These are phyloP conservation scores for Gerris lacustris DNA, from an alignment of 2,888 invertebrate species.

Conservation along the genomic window DNA sequence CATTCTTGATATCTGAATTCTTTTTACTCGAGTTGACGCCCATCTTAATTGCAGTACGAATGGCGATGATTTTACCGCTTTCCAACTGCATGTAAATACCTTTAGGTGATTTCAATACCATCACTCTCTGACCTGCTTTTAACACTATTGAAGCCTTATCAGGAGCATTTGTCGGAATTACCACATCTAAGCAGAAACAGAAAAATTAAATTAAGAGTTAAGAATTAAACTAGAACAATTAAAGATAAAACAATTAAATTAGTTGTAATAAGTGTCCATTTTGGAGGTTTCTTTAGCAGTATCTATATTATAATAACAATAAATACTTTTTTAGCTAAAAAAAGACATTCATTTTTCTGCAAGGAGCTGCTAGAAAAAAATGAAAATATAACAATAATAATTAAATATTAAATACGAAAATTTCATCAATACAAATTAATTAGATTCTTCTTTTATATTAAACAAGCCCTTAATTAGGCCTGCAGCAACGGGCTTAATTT, in stretches of 20 bases:
- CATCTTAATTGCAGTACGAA: conserved; percentile 63
- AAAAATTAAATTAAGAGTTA: neutral
- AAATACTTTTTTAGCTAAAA: neutral
- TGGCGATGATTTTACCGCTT: conserved; percentile 88
- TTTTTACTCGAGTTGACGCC: conserved; percentile 32
- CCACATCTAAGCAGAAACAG: conserved; percentile 54
- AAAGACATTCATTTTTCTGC: no score
- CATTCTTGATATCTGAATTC: conserved; percentile 4
- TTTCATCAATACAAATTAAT: no score
- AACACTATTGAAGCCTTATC: conserved; percentile 80
- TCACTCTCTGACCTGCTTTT: conserved; percentile 86
- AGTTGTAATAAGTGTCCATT: neutral
- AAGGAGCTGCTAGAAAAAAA: no score
- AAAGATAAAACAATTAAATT: conserved; percentile 11
- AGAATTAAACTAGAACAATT: neutral
- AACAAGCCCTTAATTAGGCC: no score
- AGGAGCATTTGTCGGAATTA: conserved; percentile 81
- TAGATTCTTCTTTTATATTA: no score
- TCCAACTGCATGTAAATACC: conserved; percentile 92
- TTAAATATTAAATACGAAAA: no score
- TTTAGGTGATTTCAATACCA: conserved; percentile 87
- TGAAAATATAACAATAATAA: no score
- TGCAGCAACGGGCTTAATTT: no score
- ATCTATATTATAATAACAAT: neutral
- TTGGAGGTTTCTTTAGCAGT: neutral